These are phyloP conservation scores for Platynereis dumerilii DNA, from an alignment of 2,888 invertebrate species.

Conservation along the genomic window DNA sequence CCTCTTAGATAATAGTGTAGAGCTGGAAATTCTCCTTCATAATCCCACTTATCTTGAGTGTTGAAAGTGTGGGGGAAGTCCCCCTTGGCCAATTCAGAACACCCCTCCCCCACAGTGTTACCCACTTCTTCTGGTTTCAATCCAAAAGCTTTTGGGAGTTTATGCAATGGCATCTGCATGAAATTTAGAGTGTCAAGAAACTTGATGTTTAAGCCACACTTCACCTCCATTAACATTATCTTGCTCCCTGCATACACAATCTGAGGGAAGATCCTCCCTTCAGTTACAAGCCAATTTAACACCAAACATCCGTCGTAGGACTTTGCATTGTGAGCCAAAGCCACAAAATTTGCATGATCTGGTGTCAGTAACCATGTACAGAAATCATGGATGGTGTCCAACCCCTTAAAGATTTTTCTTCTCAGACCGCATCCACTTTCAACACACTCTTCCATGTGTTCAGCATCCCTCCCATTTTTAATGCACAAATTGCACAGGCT, in stretches of 20 bases:
- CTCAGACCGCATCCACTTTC: background rate
- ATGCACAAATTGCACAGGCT: no score
- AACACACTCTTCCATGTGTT: no score
- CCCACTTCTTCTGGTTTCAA: background rate
- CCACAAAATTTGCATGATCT: background rate
- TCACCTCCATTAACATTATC: background rate
- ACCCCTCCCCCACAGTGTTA: no score
- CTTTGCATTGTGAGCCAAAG: background rate
- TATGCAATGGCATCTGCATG: background rate
- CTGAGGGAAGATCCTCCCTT: background rate
- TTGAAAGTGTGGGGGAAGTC: background rate
- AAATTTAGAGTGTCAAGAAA: background rate
- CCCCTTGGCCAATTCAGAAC: no score
- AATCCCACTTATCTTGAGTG: background rate
- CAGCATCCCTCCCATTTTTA: no score
- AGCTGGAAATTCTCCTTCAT: background rate
- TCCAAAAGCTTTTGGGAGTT: background rate
- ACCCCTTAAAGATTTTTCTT: background rate
- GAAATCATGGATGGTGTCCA: background rate
- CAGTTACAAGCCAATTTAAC: background rate
- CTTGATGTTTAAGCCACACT: background rate
- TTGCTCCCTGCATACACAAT: background rate
- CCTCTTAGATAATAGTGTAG: background rate
- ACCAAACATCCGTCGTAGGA: background rate
- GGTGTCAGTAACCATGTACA: background rate